Evolutionary conservation across 2,113 vertebrate species (phyloP).

Genomic region (Struthio camelus): DNA sequence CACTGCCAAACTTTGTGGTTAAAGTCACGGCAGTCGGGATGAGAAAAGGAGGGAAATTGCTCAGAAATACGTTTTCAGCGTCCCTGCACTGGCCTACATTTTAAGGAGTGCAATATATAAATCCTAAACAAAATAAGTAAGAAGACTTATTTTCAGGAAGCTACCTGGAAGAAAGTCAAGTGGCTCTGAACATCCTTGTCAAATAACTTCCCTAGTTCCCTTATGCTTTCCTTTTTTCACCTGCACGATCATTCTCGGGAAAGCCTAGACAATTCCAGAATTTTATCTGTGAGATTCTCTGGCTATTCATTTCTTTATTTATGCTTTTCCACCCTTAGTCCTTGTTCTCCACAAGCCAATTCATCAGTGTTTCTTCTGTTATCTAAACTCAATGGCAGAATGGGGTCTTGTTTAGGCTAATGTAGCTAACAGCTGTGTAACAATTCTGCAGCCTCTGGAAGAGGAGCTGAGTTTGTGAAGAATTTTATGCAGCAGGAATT

Average conservation of each 20-base stretch:
- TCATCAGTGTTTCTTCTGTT: background rate
- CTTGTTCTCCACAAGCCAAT: background rate
- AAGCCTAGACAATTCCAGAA: background rate
- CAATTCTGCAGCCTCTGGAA: background rate
- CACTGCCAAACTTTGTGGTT: slow-evolving; percentile 18
- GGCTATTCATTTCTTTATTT: background rate
- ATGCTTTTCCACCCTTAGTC: background rate
- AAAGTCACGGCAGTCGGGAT: background rate
- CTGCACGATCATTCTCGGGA: background rate
- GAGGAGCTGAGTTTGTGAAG: background rate
- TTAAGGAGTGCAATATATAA: background rate
- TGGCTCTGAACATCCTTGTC: background rate
- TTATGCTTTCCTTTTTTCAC: background rate
- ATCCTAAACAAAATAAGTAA: background rate
- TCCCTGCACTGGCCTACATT: background rate
- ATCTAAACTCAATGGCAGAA: background rate
- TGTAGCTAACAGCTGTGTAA: background rate
- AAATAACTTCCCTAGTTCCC: background rate
- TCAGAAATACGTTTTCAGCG: background rate
- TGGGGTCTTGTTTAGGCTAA: background rate
- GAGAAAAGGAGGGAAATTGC: background rate
- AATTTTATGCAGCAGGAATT: background rate
- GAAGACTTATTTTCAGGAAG: background rate
- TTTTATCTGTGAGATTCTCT: background rate
- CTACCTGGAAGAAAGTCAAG: background rate